Conservation (phyloP, 1,140 invertebrate species). For the Cyclina sinensis region DNA sequence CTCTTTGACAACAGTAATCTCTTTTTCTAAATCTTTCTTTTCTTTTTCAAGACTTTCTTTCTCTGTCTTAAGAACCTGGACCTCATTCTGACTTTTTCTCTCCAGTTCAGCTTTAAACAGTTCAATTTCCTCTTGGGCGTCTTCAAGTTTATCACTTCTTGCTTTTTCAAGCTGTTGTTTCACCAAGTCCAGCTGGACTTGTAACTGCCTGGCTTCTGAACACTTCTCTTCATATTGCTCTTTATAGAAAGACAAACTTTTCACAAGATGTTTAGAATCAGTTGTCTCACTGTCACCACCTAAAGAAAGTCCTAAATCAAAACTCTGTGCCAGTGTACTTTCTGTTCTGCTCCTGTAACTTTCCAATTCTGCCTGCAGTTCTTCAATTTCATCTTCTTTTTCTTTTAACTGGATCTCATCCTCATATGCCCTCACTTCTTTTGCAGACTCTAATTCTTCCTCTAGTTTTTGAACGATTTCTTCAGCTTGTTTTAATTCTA, state of each 20-base stretch:
- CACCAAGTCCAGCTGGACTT: conserved; percentile 45
- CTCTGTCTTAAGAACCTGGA: conserved; percentile 61
- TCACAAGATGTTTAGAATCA: conserved; percentile 43
- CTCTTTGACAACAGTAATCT: conserved; percentile 33
- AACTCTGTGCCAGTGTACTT: conserved; percentile 49
- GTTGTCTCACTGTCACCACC: conserved; percentile 6
- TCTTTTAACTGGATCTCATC: conserved; percentile 58
- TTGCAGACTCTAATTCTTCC: conserved; percentile 53
- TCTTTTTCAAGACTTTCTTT: conserved; percentile 48
- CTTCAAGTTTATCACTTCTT: conserved; percentile 52
- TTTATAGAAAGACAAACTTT: conserved; percentile 66
- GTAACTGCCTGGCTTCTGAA: conserved; percentile 51
- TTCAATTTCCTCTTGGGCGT: conserved; percentile 48
- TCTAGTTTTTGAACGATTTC: conserved; percentile 55
- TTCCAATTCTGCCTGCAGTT: conserved; percentile 66
- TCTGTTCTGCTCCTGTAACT: conserved; percentile 49
- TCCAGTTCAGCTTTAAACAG: conserved; percentile 48
- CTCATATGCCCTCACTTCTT: conserved; percentile 59
- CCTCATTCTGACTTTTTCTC: conserved; percentile 31
- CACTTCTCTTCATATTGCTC: conserved; percentile 66
- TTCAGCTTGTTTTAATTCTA: conserved; percentile 53
- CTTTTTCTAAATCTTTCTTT: conserved; percentile 50
- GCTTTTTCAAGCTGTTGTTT: conserved; percentile 60
- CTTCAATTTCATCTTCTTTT: conserved; percentile 68
- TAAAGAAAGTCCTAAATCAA: conserved; percentile 35